phyloP scores from a whole-genome alignment of 2,888 invertebrate species.

The Brachyptera putata region DNA sequence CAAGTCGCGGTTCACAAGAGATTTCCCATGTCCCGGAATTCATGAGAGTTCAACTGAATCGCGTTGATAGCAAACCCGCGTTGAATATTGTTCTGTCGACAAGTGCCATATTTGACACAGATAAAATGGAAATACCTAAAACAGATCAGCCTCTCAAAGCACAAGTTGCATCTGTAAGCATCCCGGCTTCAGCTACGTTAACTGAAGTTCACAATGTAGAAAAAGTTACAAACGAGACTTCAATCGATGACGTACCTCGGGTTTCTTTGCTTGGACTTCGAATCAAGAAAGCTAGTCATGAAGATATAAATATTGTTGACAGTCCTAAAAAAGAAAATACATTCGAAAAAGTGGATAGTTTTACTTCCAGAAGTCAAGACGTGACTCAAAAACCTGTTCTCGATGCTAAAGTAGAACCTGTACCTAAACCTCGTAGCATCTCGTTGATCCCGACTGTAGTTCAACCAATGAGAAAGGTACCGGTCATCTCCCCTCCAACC shows the following conservation, averaged over 20 bases:
- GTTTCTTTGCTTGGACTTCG: conserved; percentile 22
- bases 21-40: conserved; percentile 59
- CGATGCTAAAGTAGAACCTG: background rate
- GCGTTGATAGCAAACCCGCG: conserved; percentile 59
- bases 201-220: no score
- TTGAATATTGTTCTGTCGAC: conserved; percentile 63
- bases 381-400: background rate
- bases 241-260: background rate
- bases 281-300: conserved; percentile 3
- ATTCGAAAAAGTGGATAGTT: conserved; percentile 7
- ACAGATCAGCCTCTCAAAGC: background rate
- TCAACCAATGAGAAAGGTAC: background rate
- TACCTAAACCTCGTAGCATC: conserved; percentile 1
- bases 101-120: conserved; percentile 43
- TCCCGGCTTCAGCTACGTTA: no score
- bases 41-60: conserved; percentile 64
- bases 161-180: background rate
- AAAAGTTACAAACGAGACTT: background rate
- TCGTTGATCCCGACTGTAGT: background rate
- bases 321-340: background rate
- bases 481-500: conserved; percentile 2
- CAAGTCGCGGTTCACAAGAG: no score
- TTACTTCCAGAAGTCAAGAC: conserved; percentile 2
- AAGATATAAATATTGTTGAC: background rate
- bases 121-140: background rate